Evolutionary conservation across 2,888 invertebrate species (phyloP).

Genomic region (Cotesia congregata): DNA sequence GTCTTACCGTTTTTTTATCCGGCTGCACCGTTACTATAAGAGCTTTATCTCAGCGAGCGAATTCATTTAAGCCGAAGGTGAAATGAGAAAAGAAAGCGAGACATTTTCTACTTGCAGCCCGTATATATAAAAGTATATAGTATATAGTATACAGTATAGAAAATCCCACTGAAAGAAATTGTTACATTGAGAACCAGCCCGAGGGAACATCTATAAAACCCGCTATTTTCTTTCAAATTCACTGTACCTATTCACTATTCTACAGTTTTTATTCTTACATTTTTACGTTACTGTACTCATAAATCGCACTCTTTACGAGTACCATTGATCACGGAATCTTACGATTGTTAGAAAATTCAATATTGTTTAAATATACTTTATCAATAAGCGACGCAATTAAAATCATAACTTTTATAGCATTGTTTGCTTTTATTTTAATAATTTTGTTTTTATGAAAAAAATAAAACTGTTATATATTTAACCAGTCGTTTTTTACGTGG

Average conservation of each 20-base stretch:
- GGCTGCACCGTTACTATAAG: background rate
- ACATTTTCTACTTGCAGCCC: conserved; percentile 7
- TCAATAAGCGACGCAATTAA: too few relatives aligned
- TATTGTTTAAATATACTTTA: too few relatives aligned
- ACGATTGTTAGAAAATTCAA: background rate
- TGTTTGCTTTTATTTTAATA: too few relatives aligned
- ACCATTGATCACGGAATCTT: background rate
- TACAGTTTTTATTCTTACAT: background rate
- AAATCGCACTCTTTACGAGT: background rate
- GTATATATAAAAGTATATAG: background rate
- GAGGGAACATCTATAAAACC: conserved; percentile 19
- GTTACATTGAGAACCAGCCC: conserved; percentile 20
- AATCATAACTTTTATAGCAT: too few relatives aligned
- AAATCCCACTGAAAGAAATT: conserved; percentile 30
- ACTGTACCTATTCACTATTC: background rate
- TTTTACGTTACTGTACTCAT: background rate
- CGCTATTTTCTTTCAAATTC: conserved; percentile 7
- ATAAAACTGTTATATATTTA: too few relatives aligned
- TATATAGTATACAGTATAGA: conserved; percentile 5
- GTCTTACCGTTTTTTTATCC: conserved; percentile 22
- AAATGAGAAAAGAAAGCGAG: conserved; percentile 34
- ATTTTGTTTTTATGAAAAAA: too few relatives aligned
- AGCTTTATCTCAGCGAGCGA: conserved; percentile 6
- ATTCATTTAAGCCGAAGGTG: conserved; percentile 22
- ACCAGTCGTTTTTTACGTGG: too few relatives aligned